Base-by-base conservation (phyloP, 2,113 vertebrate species). In the Crotalus helleri region DNA sequence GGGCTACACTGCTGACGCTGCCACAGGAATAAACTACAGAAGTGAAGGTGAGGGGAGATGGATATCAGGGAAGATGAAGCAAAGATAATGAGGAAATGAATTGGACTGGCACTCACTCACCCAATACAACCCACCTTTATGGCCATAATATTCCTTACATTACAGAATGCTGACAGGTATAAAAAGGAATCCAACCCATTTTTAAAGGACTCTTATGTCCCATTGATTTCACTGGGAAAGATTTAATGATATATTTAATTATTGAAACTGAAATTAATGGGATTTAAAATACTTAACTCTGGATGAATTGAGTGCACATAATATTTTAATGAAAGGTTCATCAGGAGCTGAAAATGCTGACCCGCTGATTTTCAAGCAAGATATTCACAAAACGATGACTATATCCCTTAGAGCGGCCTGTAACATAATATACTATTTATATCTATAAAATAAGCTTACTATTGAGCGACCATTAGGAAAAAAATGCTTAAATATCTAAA, bases 281-380 rank as follows among this genome's bases (percentile, higher is more conserved):
- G 54, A 92, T 92, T 90, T 90, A 90, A 90, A 93, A 90, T 90
- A 57, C 74, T 90, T 61, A 87, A 54, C 88, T 93, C 69, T 61
- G 55, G 89, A 23, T 69, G 54, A 90, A 93, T 61, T 59, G 55
- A 19, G 44, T 21, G 12, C 88, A 61, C 89, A 85, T 85, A 86
- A 93, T 86, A 61, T 93, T 90, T 90, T 93, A 93, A 93, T 93
- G 49, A 93, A 93, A 93, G 69, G 54, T 93, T 90, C 46, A 59
- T 90, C 92, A 86, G 88, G 33, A 90, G 55, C 46, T 86, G 29
- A 93, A 90, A 57, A 93, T 90, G 88, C 88, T 93, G 92, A 93
- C 69, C 69, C 5, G 29, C 33, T 93, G 88, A 86, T 86, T 90
- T 90, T 93, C 74, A 85, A 57, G 33, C 21, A 88, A 57, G 44